These are phyloP conservation scores for Darevskia mixta DNA, from an alignment of 2,797 vertebrate genomes.

Conservation along the genomic window DNA sequence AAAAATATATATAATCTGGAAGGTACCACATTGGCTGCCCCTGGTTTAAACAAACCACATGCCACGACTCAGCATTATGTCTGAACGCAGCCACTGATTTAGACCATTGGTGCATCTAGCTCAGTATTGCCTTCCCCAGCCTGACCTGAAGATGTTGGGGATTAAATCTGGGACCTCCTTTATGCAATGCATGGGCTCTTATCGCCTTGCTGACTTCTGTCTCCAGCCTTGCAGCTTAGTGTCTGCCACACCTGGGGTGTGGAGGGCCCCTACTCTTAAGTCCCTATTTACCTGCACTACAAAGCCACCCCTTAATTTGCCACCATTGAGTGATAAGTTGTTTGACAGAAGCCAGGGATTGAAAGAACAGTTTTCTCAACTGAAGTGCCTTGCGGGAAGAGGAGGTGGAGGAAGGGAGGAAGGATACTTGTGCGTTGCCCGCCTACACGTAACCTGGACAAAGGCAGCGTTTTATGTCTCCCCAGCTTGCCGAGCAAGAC, in stretches of 20 bases:
- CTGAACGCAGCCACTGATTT: neutral
- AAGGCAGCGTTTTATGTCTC: constrained; percentile 56
- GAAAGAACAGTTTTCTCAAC: constrained; percentile 26
- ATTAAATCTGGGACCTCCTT: neutral
- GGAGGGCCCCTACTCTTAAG: neutral
- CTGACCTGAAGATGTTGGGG: neutral
- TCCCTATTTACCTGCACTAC: neutral
- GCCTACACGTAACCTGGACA: constrained; percentile 49
- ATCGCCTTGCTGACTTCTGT: neutral
- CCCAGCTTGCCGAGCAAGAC: constrained; percentile 53
- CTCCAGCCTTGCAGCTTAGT: constrained; percentile 6
- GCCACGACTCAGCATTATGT: neutral
- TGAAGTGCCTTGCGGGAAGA: constrained; percentile 27
- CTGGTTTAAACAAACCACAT: neutral
- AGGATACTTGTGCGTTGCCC: constrained; percentile 22
- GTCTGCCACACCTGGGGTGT: neutral
- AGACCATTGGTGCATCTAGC: neutral
- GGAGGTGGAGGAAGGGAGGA: neutral
- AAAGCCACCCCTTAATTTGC: constrained; percentile 17
- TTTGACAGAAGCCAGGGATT: constrained; percentile 33
- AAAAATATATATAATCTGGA: neutral
- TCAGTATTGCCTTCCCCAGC: neutral
- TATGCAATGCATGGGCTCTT: neutral
- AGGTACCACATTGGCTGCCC: too few species aligned
- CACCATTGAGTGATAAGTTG: constrained; percentile 35